Evolutionary conservation across 2,888 invertebrate species (phyloP), one percentile per base, ranked within the genome.

Genomic region (Eupithecia centaureata): DNA sequence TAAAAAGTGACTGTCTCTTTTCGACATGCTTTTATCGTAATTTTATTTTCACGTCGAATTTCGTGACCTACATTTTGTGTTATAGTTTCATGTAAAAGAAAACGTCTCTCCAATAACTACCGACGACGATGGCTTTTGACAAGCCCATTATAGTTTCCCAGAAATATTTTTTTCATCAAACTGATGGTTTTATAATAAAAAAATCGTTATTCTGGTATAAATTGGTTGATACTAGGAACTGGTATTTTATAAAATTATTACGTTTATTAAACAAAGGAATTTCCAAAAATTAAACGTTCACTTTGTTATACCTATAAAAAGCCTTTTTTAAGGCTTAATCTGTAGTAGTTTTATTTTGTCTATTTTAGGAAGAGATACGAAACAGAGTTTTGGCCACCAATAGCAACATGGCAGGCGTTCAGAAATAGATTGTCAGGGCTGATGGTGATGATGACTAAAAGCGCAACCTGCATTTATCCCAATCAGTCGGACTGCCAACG

Each of bases 91-190:
- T 27, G 27, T 30, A 28, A 5, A 1, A 56, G 10, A 56, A 13
- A 56, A 10, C 27, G 10, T n/a, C n/a, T 25, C 15, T 28, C 28
- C n/a, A 27, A 30, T 30, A 28, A 28, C 28, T 54, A 30, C 30
- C 10, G 27, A n/a, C 3, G 10, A 38, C 54, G 54, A 27, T 28
- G 28, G 54, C 54, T 56, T 27, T 30, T 30, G 54, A 56, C 28
- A 56, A 56, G 30, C n/a, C 54, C 12, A 27, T 56, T 56, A 56
- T n/a, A 56, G 22, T 47, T 8, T 56, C 30, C n/a, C n/a, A 54
- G n/a, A 56, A 56, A 13, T 56, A 56, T 56, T 56, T 52, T n/a
- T 56, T n/a, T 15, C 13, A 1, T 18, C 47, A 18, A 5, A n/a
- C 5, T 18, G 8, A 38, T 18, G 42, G 42, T 18, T 42, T 42